Percentiles rank a stretch among this genome's conserved stretches.
Evolutionary conservation across 2,888 invertebrate genomes (phyloP).

Genomic region (Lepidonotus clava): DNA sequence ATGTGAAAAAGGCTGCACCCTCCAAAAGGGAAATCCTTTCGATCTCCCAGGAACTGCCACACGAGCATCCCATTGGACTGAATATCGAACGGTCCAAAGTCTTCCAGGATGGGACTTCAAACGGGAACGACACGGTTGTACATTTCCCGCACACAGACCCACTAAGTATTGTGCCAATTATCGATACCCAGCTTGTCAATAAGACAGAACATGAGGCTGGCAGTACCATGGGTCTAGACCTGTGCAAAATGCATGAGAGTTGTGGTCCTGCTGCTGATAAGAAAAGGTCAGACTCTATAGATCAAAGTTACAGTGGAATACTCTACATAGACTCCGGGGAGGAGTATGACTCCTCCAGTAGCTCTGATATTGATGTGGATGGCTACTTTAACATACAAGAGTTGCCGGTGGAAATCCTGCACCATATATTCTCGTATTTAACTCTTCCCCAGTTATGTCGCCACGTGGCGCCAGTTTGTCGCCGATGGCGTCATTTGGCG

Average conservation of each 20-base stretch:
- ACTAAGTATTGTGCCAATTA: background rate
- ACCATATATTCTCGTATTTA: conserved; percentile 22
- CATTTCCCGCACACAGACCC: background rate
- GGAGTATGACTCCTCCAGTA: background rate
- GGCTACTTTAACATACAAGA: conserved; percentile 18
- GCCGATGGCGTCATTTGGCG: background rate
- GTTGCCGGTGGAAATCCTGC: conserved; percentile 18
- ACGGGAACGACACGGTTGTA: background rate
- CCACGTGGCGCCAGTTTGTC: conserved; percentile 4
- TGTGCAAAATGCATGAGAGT: background rate
- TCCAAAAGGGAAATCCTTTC: background rate
- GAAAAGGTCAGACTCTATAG: background rate
- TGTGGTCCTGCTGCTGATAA: background rate
- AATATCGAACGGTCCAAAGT: background rate
- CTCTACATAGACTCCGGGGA: background rate
- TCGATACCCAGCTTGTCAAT: background rate
- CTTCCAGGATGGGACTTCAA: background rate
- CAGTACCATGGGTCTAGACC: background rate
- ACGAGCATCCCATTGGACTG: background rate
- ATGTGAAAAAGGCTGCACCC: background rate
- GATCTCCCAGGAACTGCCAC: background rate
- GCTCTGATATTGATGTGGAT: conserved; percentile 5
- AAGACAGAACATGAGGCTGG: background rate
- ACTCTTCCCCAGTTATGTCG: background rate
- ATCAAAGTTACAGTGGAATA: background rate